Evolutionary conservation across 1,140 invertebrate species (phyloP).

Genomic region (Laupala kohalensis): DNA sequence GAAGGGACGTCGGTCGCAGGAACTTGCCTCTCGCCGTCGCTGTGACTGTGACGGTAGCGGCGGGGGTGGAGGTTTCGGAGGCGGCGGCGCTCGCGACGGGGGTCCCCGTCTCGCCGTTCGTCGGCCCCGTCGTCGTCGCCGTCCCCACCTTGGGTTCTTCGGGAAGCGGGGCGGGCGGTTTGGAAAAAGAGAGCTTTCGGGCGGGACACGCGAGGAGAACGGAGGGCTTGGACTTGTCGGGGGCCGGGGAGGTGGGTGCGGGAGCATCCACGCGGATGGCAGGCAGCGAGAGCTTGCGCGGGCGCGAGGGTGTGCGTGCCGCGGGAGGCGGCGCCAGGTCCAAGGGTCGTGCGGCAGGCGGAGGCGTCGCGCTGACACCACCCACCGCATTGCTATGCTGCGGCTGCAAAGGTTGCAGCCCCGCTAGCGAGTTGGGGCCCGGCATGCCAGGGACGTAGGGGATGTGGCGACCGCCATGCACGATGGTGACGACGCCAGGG

Average conservation of each 20-base stretch:
- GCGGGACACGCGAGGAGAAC: background rate
- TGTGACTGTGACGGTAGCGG: constrained; percentile 14
- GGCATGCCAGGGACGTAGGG: constrained; percentile 76
- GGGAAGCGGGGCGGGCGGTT: too few species aligned
- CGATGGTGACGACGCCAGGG: constrained; percentile 20
- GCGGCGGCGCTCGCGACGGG: too few species aligned
- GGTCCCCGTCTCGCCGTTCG: background rate
- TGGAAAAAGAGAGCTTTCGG: too few species aligned
- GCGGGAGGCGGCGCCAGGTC: constrained; percentile 12
- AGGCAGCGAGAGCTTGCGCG: constrained; percentile 23
- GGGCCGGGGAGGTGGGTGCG: constrained; percentile 14
- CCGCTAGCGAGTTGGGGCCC: constrained; percentile 47
- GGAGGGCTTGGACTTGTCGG: constrained; percentile 18
- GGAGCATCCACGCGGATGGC: constrained; percentile 24
- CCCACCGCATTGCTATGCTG: too few species aligned
- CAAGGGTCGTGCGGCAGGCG: background rate
- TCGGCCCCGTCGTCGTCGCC: background rate
- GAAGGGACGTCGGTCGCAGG: constrained; percentile 60
- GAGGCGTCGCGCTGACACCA: too few species aligned
- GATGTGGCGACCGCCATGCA: constrained; percentile 54
- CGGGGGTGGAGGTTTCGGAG: constrained; percentile 14
- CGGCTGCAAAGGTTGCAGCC: constrained; percentile 15
- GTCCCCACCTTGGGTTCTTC: too few species aligned
- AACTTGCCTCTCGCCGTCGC: constrained; percentile 37
- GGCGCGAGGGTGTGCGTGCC: constrained; percentile 2